Base-by-base conservation (phyloP, 1,140 invertebrate genomes). In the Thaumatotibia leucotreta region DNA sequence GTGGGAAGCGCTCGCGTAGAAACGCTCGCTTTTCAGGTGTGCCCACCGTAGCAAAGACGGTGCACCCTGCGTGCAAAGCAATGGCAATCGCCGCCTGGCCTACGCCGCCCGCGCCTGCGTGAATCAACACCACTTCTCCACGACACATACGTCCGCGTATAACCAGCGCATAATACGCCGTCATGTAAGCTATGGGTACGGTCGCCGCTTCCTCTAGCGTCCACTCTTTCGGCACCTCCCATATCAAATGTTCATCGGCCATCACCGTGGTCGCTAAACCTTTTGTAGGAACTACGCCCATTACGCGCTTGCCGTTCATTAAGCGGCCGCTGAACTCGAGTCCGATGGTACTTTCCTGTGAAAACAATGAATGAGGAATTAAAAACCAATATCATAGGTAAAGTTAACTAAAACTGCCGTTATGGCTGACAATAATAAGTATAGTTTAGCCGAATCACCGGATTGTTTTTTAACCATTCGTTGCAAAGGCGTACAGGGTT, bases 1-100 rank as follows among this genome's bases (percentile, higher is more conserved):
- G 82, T 49, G 89, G 97, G 93, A 99, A 99, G 2, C 93, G 94
- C 74, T 95, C 93, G 80, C 96, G 95, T n/a, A 99, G 91, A 89
- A 97, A 99, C 20, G 97, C 94, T 61, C 96, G 93, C 88, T 99
- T 99, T 61, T 97, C 96, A 75, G 94, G 84, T 20, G 96, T 96
- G 39, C 96, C 95, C 29, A 98, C 97, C 0, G 97, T 98, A 0
- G 97, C 98, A 84, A 94, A 98, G 0, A 98, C 95, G 27, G 85
- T 93, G 87, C 97, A 96, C 11, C 96, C 97, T 89, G 96, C 94
- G 79, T 96, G 94, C 6, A 99, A 91, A 24, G 97, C 97, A 78
- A 99, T 97, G 5, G 96, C 92, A 76, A 99, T 99, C 69, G 98
- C 97, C 8, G 98, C 98, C 92, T 98, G 97, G 5, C 98, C 98